Evolutionary conservation across 2,113 vertebrate species (phyloP).

Genomic region (Cardinalis cardinalis): DNA sequence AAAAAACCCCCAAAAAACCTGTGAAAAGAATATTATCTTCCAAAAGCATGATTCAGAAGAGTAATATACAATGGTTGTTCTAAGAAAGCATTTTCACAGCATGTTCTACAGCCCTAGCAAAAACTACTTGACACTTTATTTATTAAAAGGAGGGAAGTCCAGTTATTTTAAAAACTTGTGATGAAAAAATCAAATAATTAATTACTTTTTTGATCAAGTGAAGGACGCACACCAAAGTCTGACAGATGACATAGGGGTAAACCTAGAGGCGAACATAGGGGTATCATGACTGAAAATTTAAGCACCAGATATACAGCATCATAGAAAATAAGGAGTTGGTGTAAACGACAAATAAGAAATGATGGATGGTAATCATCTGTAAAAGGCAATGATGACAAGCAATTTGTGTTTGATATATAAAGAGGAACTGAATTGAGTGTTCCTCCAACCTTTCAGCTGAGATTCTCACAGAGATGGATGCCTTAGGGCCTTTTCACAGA

Average conservation of each 20-base stretch:
- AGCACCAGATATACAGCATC: not conserved
- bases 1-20: not conserved
- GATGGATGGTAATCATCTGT: not conserved
- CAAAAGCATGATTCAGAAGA: not conserved
- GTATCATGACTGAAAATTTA: not conserved
- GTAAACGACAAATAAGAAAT: not conserved
- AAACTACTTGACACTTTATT: not conserved
- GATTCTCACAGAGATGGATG: not conserved
- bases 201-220: not conserved
- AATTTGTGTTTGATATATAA: not conserved
- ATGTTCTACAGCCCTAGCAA: not conserved
- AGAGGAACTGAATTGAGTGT: not conserved
- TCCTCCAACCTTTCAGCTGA: not conserved
- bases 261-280: not conserved
- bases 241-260: not conserved
- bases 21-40: not conserved
- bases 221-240: not conserved
- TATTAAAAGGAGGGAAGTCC: not conserved
- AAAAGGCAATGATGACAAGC: not conserved
- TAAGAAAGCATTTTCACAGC: not conserved
- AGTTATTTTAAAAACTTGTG: not conserved
- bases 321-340: not conserved
- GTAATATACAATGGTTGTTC: not conserved
- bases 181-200: not conserved
- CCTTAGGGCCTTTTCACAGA: not conserved